Percentiles rank a stretch among this genome's conserved stretches.
Conservation (phyloP, 2,797 vertebrate species). For the Thalassophryne amazonica region DNA sequence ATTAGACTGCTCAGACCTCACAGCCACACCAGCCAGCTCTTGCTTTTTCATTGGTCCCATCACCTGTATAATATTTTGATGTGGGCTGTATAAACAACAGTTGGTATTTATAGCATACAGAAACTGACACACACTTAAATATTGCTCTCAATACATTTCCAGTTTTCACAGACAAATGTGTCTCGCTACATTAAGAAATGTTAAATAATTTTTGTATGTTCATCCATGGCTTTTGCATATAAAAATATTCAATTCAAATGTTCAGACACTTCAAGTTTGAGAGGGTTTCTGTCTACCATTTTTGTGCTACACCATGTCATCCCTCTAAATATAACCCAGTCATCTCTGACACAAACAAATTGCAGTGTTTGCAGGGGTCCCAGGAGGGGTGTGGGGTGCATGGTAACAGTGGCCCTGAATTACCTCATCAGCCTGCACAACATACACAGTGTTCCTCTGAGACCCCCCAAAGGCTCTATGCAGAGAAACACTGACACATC, state of each 20-base stretch:
- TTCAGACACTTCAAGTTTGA: background rate
- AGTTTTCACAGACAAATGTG: too few species aligned
- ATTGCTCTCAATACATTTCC: constrained; percentile 5
- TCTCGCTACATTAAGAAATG: too few species aligned
- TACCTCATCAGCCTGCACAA: constrained; percentile 37
- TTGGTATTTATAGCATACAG: background rate
- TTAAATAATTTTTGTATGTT: too few species aligned
- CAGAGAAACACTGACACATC: background rate
- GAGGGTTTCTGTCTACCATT: constrained; percentile 14
- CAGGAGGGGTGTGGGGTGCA: constrained; percentile 44
- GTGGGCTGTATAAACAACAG: constrained; percentile 6
- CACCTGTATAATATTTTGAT: background rate
- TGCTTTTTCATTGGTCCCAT: background rate
- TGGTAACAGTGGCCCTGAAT: constrained; percentile 58
- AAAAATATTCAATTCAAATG: background rate
- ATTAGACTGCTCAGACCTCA: background rate
- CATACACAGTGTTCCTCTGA: background rate
- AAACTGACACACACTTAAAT: background rate
- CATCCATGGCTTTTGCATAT: too few species aligned
- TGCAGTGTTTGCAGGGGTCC: constrained; percentile 48
- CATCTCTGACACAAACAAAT: constrained; percentile 47
- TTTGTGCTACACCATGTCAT: constrained; percentile 52
- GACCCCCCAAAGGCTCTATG: constrained; percentile 7
- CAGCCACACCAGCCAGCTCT: too few species aligned
- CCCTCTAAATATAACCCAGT: constrained; percentile 75